phyloP scores from a whole-genome alignment of 2,888 invertebrate genomes.

The Machimus atricapillus region DNA sequence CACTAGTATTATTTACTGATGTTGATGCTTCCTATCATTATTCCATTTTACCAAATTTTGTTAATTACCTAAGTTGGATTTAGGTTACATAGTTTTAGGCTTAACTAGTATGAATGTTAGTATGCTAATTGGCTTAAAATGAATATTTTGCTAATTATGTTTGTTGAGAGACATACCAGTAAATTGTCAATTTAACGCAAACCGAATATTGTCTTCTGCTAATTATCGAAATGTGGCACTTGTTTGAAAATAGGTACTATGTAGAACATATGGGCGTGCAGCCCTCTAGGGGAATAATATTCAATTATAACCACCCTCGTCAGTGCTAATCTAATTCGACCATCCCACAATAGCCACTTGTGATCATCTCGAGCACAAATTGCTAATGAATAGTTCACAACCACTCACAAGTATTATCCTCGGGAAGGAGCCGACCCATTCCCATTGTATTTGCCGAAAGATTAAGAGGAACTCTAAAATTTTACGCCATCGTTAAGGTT shows the following conservation, averaged over 20 bases:
- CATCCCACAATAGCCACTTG: conserved; percentile 26
- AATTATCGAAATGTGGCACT: not conserved
- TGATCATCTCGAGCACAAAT: conserved; percentile 24
- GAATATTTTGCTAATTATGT: not conserved
- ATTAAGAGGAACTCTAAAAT: conserved; percentile 35
- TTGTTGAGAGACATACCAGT: not conserved
- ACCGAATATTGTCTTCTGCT: not conserved
- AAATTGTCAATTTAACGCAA: not conserved
- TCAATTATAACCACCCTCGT: conserved; percentile 29
- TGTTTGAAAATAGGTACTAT: not conserved
- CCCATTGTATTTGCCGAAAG: not conserved
- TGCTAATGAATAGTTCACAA: conserved; percentile 37
- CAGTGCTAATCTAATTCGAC: conserved; percentile 26
- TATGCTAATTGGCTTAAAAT: not conserved
- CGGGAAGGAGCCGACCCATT: not conserved
- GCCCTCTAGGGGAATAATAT: not conserved
- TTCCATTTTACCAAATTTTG: too few species aligned
- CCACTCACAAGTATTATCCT: conserved; percentile 20
- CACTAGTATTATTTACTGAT: too few species aligned
- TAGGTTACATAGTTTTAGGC: too few species aligned
- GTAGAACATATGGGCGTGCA: not conserved
- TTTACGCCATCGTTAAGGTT: conserved; percentile 2
- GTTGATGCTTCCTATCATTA: too few species aligned
- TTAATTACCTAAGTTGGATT: too few species aligned
- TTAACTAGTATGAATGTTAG: too few species aligned